These are phyloP conservation scores for Ginglymostoma cirratum DNA, from an alignment of 2,113 vertebrate genomes.

Conservation along the genomic window DNA sequence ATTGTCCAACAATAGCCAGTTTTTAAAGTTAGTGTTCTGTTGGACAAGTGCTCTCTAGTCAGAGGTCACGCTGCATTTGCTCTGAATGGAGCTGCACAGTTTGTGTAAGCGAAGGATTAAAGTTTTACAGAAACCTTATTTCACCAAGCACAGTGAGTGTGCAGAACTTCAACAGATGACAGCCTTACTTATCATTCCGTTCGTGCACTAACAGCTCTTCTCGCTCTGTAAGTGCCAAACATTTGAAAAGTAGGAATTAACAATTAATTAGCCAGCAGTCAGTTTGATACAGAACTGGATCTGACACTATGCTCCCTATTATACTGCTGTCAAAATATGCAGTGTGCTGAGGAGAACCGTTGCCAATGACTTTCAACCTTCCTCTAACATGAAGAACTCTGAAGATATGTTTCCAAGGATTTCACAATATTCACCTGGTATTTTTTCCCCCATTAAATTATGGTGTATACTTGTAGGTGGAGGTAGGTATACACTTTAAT, in stretches of 20 bases:
- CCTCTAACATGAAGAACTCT: background rate
- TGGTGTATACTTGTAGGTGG: background rate
- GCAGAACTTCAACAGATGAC: background rate
- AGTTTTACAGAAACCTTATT: background rate
- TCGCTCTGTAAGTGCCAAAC: background rate
- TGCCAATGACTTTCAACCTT: background rate
- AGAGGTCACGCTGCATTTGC: background rate
- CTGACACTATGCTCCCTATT: constrained; percentile 15
- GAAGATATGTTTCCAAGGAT: background rate
- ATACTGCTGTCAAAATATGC: background rate
- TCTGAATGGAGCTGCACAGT: background rate
- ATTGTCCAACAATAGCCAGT: background rate
- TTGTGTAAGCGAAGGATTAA: background rate
- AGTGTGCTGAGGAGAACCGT: background rate
- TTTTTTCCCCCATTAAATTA: background rate
- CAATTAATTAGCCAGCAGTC: constrained; percentile 30
- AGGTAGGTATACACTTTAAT: background rate
- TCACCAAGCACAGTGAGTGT: background rate
- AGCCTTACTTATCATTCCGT: background rate
- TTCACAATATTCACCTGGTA: background rate
- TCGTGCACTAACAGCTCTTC: background rate
- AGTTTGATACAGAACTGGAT: background rate
- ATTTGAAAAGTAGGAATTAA: constrained; percentile 19
- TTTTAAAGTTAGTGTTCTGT: background rate
- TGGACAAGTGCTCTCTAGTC: background rate